Base-by-base conservation (phyloP, 2,888 invertebrate species). In the Latheticus oryzae region DNA sequence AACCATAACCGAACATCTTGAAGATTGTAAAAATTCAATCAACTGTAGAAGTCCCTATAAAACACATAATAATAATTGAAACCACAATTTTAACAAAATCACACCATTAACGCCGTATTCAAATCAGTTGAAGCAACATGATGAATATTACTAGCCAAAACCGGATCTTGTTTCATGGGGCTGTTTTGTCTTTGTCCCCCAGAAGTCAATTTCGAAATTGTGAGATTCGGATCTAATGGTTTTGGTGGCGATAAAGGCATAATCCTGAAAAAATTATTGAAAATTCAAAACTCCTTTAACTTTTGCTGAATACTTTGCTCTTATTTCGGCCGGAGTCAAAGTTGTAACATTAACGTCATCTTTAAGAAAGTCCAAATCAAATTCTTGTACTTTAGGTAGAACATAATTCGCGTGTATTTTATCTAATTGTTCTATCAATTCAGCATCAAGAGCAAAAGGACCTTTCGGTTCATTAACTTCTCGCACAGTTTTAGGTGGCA, bases 401-500 rank as follows among this genome's bases (percentile, higher is more conserved):
- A 73, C 3, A 68, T 55, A 12, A 65, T 54, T 12, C 4, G 9
- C 19, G 5, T 11, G 26, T 30, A 70, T 59, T 17, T 74, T 78
- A 74, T 92, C 92, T 40, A 92, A 82, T 65, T 85, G 84, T 17
- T 86, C 85, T 65, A 92, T 83, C 58, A 90, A 81, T 53, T 87
- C 84, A 9, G 87, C 85, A 76, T 94, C 93, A 37, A 95, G 80
- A 0, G 88, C 86, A 77, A 91, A 94, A 13, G 91, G 91, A 11
- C 93, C 93, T 0, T 85, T 81, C 2, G 85, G 75, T 48, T 75
- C 75, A 40, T 67, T 67, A 33, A 78, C 76, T 5, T 81, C 80
- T 58, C 80, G 81, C 1, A 78, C 77, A 12, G 80, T 77, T 32
- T 76, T 76, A 2, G 73, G 69, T 9, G 83, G 83, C 68, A 71